phyloP scores from a whole-genome alignment of 1,140 invertebrate species.

The Trichomalopsis sarcophagae region DNA sequence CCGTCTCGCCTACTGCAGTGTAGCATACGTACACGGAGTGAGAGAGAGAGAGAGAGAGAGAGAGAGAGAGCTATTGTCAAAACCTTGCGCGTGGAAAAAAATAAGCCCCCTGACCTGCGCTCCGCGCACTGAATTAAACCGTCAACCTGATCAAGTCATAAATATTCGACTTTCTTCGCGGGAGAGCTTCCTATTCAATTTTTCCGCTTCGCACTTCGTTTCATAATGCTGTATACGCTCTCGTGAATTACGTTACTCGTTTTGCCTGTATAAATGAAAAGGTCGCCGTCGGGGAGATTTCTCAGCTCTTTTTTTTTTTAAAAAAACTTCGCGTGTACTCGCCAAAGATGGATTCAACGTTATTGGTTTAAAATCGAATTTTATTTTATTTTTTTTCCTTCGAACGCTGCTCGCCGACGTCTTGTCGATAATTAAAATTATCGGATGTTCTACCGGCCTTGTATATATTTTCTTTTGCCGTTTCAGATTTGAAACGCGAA shows the following conservation, averaged over 20 bases:
- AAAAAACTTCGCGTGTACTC: not conserved
- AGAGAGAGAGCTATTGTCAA: slow-evolving; percentile 13
- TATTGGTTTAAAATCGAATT: not conserved
- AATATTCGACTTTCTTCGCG: not conserved
- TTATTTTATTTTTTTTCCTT: not conserved
- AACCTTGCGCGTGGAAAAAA: slow-evolving; percentile 10
- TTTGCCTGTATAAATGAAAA: not conserved
- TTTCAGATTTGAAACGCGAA: slow-evolving; percentile 95
- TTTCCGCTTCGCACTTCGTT: not conserved
- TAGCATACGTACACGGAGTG: no score
- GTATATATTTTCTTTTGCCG: not conserved
- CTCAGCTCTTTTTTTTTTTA: no score
- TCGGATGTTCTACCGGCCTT: not conserved
- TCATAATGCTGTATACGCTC: no score
- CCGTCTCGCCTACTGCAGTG: not conserved
- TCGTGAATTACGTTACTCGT: no score
- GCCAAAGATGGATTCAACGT: not conserved
- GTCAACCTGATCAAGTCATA: not conserved
- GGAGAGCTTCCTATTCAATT: not conserved
- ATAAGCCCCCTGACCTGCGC: not conserved
- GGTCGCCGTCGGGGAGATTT: no score
- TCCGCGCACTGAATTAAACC: not conserved
- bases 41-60: no score
- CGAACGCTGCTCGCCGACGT: no score
- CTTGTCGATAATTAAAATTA: not conserved